Evolutionary conservation across 1,140 invertebrate genomes (phyloP).

Genomic region (Marisa cornuarietis): DNA sequence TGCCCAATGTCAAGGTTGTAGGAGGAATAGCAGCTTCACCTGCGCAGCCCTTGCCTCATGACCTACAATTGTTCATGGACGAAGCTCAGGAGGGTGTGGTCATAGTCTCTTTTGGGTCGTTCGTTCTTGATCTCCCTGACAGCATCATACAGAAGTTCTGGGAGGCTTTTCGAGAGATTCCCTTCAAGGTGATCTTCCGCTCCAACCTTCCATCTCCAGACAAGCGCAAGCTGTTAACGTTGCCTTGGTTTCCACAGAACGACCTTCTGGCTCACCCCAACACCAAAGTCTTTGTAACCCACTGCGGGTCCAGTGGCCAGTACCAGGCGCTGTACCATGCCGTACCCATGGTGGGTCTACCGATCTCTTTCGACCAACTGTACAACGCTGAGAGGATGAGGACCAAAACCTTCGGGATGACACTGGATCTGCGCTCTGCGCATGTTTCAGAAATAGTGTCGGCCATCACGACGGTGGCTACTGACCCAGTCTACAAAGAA

Average conservation of each 20-base stretch:
- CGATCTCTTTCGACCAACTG: slow-evolving; percentile 76
- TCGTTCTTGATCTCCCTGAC: slow-evolving; percentile 18
- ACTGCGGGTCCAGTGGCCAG: slow-evolving; percentile 41
- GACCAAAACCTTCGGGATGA: slow-evolving; percentile 30
- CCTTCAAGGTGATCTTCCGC: slow-evolving; percentile 31
- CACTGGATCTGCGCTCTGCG: slow-evolving; percentile 35
- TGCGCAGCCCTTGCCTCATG: slow-evolving; percentile 6
- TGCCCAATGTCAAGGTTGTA: slow-evolving; percentile 38
- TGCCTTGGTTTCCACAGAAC: slow-evolving; percentile 48
- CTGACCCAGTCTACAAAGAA: slow-evolving; percentile 16
- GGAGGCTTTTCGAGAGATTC: slow-evolving; percentile 23
- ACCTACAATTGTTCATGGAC: slow-evolving; percentile 33
- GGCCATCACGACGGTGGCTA: slow-evolving; percentile 38
- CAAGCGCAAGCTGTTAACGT: slow-evolving; percentile 27
- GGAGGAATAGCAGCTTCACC: slow-evolving; percentile 29
- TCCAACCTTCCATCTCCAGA: slow-evolving; percentile 15
- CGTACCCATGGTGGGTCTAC: slow-evolving; percentile 71
- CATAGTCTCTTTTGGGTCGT: slow-evolving; percentile 39
- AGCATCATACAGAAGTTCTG: slow-evolving; percentile 21
- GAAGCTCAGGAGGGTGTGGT: slow-evolving; percentile 32
- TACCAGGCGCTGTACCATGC: slow-evolving; percentile 47
- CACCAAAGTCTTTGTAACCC: slow-evolving; percentile 43
- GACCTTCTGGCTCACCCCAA: slow-evolving; percentile 70
- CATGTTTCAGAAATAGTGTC: slow-evolving; percentile 43
- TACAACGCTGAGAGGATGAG: slow-evolving; percentile 58